phyloP scores from a whole-genome alignment of 2,797 vertebrate species.

The Harpagifer antarcticus region DNA sequence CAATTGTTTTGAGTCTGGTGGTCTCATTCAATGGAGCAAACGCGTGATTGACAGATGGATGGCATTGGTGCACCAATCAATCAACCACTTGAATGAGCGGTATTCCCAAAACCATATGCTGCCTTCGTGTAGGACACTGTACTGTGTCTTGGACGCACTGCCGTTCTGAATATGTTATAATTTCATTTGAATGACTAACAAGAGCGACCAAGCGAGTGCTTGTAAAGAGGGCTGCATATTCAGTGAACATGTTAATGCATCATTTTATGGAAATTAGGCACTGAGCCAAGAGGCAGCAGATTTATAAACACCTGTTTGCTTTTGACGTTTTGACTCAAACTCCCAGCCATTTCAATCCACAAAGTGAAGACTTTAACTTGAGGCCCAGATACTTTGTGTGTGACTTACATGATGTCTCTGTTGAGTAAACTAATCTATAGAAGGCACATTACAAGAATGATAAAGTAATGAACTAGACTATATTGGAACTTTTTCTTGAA shows the following conservation, averaged over 20 bases:
- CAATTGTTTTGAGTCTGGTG: constrained; percentile 46
- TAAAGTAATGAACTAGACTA: constrained; percentile 57
- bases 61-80: constrained; percentile 61
- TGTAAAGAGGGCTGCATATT: constrained; percentile 71
- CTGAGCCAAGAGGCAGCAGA: constrained; percentile 61
- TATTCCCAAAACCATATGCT: constrained; percentile 77
- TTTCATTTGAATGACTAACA: constrained; percentile 77
- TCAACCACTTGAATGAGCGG: constrained; percentile 62
- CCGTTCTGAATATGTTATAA: constrained; percentile 71
- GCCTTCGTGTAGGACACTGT: constrained; percentile 60
- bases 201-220: constrained; percentile 50
- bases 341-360: constrained; percentile 30
- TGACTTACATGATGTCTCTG: constrained; percentile 3
- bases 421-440: constrained; percentile 37
- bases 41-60: constrained; percentile 72
- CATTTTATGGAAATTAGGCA: constrained; percentile 76
- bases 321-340: constrained; percentile 66
- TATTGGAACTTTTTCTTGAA: constrained; percentile 56
- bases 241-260: constrained; percentile 76
- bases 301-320: constrained; percentile 79
- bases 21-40: constrained; percentile 40
- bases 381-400: neutral
- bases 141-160: constrained; percentile 47
- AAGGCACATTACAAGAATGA: constrained; percentile 42
- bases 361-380: constrained; percentile 32